Evolutionary conservation across 2,113 vertebrate species (phyloP), one percentile per base, ranked within the genome.

Genomic region (Alces alces): DNA sequence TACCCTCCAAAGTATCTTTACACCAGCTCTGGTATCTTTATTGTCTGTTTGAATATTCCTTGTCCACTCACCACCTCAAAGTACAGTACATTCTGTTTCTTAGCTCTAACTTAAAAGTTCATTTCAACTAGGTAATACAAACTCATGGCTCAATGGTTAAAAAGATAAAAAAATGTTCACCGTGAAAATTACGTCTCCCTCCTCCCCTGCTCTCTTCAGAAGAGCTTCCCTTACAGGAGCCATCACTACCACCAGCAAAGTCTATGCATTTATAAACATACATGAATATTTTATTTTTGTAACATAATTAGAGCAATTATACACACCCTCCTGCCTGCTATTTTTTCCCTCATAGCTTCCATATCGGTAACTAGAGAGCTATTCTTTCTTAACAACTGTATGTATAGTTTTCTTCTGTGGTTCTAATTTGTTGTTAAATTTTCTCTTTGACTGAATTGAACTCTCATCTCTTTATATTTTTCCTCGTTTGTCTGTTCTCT

Each of bases 371-470:
- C 52, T 54, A 83, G 39, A 96, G 36, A 95, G 89, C 39, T 19
- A 27, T 25, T 96, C 43, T 43, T 86, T 94, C 30, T 36, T 57
- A 88, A 45, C 30, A 93, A 52, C 55, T 73, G 13, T 76, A 47
- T 57, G 27, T 36, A 88, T 89, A 83, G 45, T 93, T 95, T 97
- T 94, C 78, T 73, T 70, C 36, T 79, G 13, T 39, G 39, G 8
- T 57, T 91, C 92, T 83, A 70, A 82, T 91, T 95, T 78, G 57
- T 86, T 97, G 50, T 58, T 91, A 43, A 36, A 91, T 79, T 96
- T 61, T 95, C 79, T 54, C 10, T 96, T 88, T 95, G 30, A 17
- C 66, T 36, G 87, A 43, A 33, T 64, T 76, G 30, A 96, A 90
- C 52, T 93, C 45, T 79, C 14, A 47, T 84, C 79, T 92, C 54